These are phyloP conservation scores for Parambassis ranga DNA, from an alignment of 2,797 vertebrate species.

Conservation along the genomic window DNA sequence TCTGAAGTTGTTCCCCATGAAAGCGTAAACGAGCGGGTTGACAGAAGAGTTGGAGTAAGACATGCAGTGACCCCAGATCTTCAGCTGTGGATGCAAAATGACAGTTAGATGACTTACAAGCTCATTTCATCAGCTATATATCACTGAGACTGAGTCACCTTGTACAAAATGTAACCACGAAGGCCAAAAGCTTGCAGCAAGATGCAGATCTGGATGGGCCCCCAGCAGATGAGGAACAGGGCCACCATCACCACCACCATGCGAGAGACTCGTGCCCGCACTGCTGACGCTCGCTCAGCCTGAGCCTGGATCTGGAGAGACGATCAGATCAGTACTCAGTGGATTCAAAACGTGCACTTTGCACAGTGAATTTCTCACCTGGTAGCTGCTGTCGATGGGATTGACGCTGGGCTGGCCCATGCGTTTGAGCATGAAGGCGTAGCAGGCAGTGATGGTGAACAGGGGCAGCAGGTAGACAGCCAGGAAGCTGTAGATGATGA, in stretches of 20 bases:
- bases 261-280: constrained; percentile 68
- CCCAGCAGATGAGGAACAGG: constrained; percentile 77
- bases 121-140: background rate
- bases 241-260: constrained; percentile 81
- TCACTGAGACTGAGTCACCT: constrained; percentile 34
- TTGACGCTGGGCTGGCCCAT: constrained; percentile 70
- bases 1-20: constrained; percentile 82
- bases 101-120: background rate
- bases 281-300: constrained; percentile 64
- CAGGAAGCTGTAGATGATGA: constrained; percentile 78
- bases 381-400: constrained; percentile 68
- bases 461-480: constrained; percentile 75
- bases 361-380: constrained; percentile 32
- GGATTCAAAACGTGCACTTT: background rate
- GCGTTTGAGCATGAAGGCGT: constrained; percentile 76
- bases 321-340: background rate
- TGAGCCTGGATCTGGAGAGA: constrained; percentile 68
- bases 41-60: constrained; percentile 82
- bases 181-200: constrained; percentile 76
- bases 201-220: constrained; percentile 80
- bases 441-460: constrained; percentile 73
- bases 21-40: constrained; percentile 79
- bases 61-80: constrained; percentile 84
- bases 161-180: constrained; percentile 73
- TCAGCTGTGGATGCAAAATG: constrained; percentile 50